phyloP scores from a whole-genome alignment of 2,888 invertebrate species.

The Barypeithes pellucidus region DNA sequence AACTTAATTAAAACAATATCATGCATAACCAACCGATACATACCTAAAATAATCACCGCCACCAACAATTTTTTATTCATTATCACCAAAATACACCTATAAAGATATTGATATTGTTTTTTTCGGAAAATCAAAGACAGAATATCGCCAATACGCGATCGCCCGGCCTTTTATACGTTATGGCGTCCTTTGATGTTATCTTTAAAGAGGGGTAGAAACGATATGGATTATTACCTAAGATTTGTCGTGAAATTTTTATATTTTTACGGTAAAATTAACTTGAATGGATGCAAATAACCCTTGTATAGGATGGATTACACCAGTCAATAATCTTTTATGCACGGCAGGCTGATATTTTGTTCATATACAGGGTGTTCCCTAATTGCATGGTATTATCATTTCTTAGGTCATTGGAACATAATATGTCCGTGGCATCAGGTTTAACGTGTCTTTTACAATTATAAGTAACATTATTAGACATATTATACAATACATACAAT shows the following conservation, averaged over 20 bases:
- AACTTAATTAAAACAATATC: conserved; percentile 2
- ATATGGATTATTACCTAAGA: conserved; percentile 33
- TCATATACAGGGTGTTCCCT: no score
- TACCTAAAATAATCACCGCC: conserved; percentile 45
- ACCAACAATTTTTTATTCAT: conserved; percentile 48
- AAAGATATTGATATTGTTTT: not conserved
- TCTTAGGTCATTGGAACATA: no score
- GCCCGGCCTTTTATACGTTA: conserved; percentile 17
- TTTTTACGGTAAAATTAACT: no score
- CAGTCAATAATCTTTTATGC: no score
- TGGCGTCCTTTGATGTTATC: conserved; percentile 36
- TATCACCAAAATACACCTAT: not conserved
- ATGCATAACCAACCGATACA: not conserved
- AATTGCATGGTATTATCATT: no score
- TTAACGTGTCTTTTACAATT: no score
- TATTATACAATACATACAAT: no score
- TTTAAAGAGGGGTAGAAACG: conserved; percentile 16
- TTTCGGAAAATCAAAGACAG: not conserved
- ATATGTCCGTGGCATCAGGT: no score
- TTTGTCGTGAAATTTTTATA: not conserved
- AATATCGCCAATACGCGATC: conserved; percentile 1
- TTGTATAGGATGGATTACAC: no score
- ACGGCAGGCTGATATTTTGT: no score
- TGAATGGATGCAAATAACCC: no score
- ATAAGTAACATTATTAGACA: no score